These are phyloP conservation scores for Ahaetulla prasina DNA, from an alignment of 2,113 vertebrate species.

Conservation along the genomic window DNA sequence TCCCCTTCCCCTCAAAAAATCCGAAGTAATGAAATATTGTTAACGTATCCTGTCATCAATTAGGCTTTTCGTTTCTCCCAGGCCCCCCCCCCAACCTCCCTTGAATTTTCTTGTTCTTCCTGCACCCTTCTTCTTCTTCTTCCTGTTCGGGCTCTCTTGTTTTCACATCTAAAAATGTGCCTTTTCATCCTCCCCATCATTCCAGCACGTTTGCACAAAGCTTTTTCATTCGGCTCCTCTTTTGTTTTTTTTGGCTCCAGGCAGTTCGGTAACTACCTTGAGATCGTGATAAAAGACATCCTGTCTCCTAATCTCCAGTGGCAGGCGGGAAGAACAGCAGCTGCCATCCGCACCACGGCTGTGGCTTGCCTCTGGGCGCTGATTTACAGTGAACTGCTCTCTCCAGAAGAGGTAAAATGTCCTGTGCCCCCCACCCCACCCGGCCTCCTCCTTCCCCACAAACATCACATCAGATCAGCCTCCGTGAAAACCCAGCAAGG, in stretches of 20 bases:
- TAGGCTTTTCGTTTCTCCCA: not conserved
- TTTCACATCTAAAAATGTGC: conserved; percentile 31
- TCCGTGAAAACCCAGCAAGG: conserved; percentile 13
- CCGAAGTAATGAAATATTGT: conserved; percentile 36
- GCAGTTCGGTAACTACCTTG: conserved; percentile 73
- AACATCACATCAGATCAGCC: not conserved
- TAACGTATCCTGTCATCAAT: conserved; percentile 29
- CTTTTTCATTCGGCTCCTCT: conserved; percentile 24
- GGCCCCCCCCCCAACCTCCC: not conserved
- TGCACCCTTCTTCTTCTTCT: not conserved
- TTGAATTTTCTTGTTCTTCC: not conserved
- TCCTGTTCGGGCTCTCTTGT: conserved; percentile 1
- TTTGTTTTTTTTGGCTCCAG: conserved; percentile 65
- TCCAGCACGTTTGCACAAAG: conserved; percentile 49
- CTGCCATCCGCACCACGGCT: conserved; percentile 83
- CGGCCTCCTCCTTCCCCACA: not conserved
- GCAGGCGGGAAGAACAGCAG: conserved; percentile 84
- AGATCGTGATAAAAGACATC: conserved; percentile 77
- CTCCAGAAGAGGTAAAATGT: conserved; percentile 76
- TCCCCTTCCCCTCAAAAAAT: conserved; percentile 21
- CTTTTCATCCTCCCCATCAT: conserved; percentile 43
- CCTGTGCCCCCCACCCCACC: not conserved
- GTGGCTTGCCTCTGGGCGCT: conserved; percentile 90
- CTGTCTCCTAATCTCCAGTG: conserved; percentile 91
- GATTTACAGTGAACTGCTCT: conserved; percentile 69